Percentiles rank a stretch among this genome's conserved stretches.
Evolutionary conservation across 2,113 vertebrate genomes (phyloP).

Genomic region (Bujurquina vittata): DNA sequence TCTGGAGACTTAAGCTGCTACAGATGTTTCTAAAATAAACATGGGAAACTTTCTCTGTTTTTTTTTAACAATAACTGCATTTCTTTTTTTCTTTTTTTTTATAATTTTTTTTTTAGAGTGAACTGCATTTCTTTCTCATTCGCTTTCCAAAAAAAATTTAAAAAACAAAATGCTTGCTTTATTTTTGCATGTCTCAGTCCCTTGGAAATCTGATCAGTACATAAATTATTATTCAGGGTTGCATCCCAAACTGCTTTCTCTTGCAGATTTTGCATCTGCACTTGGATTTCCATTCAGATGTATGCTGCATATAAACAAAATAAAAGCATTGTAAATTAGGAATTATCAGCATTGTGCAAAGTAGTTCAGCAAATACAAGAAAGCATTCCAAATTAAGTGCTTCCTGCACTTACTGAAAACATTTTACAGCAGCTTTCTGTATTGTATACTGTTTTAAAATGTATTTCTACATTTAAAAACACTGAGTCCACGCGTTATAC

Average conservation of each 20-base stretch:
- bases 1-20: slow-evolving; percentile 26
- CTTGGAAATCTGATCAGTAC: background rate
- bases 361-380: background rate
- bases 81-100: no score
- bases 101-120: background rate
- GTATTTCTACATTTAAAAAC: background rate
- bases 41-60: background rate
- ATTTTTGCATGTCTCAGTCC: background rate
- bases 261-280: background rate
- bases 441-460: background rate
- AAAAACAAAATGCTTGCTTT: background rate
- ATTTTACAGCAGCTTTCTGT: background rate
- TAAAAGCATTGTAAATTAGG: background rate
- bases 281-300: slow-evolving; percentile 2
- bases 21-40: slow-evolving; percentile 23
- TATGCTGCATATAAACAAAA: background rate
- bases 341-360: background rate
- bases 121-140: background rate
- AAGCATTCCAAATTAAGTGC: background rate
- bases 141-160: background rate
- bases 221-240: background rate
- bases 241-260: background rate
- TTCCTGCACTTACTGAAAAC: background rate
- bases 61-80: background rate
- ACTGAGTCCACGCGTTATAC: background rate